These are phyloP conservation scores for Margarornis squamiger DNA, from an alignment of 2,797 vertebrate genomes.

Conservation along the genomic window DNA sequence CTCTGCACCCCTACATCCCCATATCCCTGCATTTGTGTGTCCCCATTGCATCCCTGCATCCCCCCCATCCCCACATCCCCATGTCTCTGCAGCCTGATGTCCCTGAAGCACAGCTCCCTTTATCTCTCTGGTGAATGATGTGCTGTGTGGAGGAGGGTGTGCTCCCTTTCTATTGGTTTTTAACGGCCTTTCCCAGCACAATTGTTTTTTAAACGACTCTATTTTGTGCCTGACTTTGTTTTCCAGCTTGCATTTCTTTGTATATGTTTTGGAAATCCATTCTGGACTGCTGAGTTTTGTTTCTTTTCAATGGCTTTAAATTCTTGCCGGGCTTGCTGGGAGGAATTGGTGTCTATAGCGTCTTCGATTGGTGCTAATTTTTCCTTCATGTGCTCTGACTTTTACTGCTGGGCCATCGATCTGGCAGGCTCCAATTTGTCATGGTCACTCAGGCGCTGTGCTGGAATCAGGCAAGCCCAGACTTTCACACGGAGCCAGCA, in stretches of 20 bases:
- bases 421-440: conserved; percentile 63
- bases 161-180: conserved; percentile 12
- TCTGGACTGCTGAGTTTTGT: conserved; percentile 70
- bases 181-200: conserved; percentile 50
- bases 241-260: conserved; percentile 66
- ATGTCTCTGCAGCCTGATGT: not conserved
- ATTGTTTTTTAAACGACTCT: conserved; percentile 68
- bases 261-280: conserved; percentile 72
- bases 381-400: conserved; percentile 72
- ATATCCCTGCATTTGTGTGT: no score
- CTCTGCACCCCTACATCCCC: no score
- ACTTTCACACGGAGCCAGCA: accelerated
- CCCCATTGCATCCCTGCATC: not conserved
- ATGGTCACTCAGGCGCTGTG: conserved; percentile 46
- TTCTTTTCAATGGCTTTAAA: conserved; percentile 74
- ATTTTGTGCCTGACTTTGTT: conserved; percentile 64
- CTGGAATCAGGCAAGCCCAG: not conserved
- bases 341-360: conserved; percentile 74
- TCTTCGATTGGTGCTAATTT: conserved; percentile 76
- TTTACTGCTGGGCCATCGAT: conserved; percentile 71
- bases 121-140: conserved; percentile 34
- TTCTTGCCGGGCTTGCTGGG: conserved; percentile 63
- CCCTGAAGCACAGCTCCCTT: not conserved
- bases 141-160: not conserved
- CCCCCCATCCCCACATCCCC: not conserved